A percentile compares a stretch with the other conserved stretches of the same genome.
phyloP scores from a whole-genome alignment of 2,888 invertebrate genomes.

The Therioaphis trifolii region DNA sequence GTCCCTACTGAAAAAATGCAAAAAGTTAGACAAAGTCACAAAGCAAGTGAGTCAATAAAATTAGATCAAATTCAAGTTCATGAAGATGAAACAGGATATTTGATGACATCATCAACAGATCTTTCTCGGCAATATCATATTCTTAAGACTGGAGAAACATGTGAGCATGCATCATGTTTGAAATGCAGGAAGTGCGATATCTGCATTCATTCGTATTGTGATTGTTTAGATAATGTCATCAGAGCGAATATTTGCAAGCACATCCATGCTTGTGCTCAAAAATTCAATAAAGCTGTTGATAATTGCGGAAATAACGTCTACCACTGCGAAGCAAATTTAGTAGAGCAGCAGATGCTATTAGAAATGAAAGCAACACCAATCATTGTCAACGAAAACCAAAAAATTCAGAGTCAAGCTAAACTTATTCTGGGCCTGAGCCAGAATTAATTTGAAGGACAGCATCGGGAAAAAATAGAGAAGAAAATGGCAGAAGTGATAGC shows the following conservation, averaged over 20 bases:
- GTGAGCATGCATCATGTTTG: constrained; percentile 25
- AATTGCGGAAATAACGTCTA: too few species aligned
- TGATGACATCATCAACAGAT: not conserved
- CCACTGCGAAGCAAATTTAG: too few species aligned
- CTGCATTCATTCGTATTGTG: not conserved
- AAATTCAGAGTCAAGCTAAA: not conserved
- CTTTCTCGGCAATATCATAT: not conserved
- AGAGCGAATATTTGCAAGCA: constrained; percentile 21
- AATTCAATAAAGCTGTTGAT: too few species aligned
- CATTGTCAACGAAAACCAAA: not conserved
- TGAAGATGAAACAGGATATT: not conserved
- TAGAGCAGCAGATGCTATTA: too few species aligned
- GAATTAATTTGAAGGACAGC: too few species aligned
- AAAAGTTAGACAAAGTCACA: not conserved
- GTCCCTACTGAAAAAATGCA: not conserved
- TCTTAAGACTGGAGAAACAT: not conserved
- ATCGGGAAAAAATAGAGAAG: too few species aligned
- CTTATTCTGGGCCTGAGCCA: not conserved
- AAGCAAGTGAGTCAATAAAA: not conserved
- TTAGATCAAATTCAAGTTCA: constrained; percentile 11
- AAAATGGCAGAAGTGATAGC: too few species aligned
- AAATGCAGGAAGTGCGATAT: constrained; percentile 9
- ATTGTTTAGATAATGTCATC: too few species aligned
- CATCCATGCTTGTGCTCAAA: constrained; percentile 24
- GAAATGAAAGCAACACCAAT: too few species aligned